phyloP scores from a whole-genome alignment of 1,140 invertebrate species.

The Hycleus cichorii region DNA sequence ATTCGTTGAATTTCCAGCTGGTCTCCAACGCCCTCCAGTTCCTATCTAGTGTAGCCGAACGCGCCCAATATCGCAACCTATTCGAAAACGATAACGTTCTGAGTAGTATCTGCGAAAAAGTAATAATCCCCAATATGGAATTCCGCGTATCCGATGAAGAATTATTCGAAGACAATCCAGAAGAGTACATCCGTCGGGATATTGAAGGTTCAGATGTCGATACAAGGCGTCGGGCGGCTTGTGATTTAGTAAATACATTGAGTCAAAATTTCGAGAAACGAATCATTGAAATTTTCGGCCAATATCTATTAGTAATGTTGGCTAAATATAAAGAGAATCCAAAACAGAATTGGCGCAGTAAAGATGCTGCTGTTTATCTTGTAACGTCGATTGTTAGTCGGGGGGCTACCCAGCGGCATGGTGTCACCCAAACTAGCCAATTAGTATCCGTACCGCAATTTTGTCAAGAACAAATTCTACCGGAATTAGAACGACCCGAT shows the following conservation, averaged over 20 bases:
- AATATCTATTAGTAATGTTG: constrained; percentile 78
- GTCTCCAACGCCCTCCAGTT: constrained; percentile 96
- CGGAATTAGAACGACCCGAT: constrained; percentile 71
- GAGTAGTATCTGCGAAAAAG: constrained; percentile 91
- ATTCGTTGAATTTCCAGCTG: constrained; percentile 52
- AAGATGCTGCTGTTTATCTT: constrained; percentile 93
- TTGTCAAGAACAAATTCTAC: constrained; percentile 72
- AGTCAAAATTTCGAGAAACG: constrained; percentile 83
- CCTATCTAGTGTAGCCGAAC: constrained; percentile 86
- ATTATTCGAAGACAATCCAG: constrained; percentile 94
- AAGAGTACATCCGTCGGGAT: constrained; percentile 95
- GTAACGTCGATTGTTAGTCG: constrained; percentile 89
- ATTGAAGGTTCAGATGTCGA: constrained; percentile 98
- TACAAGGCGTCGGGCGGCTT: constrained; percentile 87
- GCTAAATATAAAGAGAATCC: constrained; percentile 70
- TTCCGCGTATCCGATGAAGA: constrained; percentile 93
- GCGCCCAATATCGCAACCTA: constrained; percentile 75
- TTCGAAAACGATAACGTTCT: constrained; percentile 85
- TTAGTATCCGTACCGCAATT: constrained; percentile 87
- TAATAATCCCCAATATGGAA: constrained; percentile 97
- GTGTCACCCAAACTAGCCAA: constrained; percentile 83
- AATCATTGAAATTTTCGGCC: constrained; percentile 88
- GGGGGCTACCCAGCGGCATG: constrained; percentile 84
- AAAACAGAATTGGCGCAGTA: constrained; percentile 77
- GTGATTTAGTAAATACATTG: constrained; percentile 89